Percentiles rank a stretch among this genome's conserved stretches.
phyloP scores from a whole-genome alignment of 2,797 vertebrate species.

The Labeo calbasu region DNA sequence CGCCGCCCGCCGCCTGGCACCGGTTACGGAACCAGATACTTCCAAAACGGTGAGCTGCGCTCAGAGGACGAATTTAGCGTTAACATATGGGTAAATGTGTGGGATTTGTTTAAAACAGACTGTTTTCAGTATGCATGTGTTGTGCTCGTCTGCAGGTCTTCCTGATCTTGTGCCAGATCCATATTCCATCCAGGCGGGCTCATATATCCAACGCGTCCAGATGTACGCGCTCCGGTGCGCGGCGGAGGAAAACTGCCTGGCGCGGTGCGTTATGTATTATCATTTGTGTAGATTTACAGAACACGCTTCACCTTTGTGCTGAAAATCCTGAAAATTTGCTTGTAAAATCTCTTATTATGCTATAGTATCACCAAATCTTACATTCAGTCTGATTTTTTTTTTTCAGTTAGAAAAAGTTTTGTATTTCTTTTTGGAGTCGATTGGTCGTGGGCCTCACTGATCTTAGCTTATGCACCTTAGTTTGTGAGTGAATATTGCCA shows the following conservation, averaged over 20 bases:
- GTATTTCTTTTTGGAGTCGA: too few species aligned
- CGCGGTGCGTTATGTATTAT: slow-evolving; percentile 73
- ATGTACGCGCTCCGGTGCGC: slow-evolving; percentile 86
- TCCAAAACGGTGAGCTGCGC: slow-evolving; percentile 79
- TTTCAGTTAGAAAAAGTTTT: too few species aligned
- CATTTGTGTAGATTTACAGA: neutral
- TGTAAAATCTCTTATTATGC: too few species aligned
- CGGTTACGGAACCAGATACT: slow-evolving; percentile 79
- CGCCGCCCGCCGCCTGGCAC: slow-evolving; percentile 72
- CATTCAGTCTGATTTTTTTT: too few species aligned
- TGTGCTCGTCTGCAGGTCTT: slow-evolving; percentile 72
- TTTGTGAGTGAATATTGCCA: neutral
- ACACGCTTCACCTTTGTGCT: neutral
- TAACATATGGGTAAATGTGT: neutral
- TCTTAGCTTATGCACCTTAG: neutral
- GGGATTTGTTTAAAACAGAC: neutral
- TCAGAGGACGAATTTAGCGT: neutral
- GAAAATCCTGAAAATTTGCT: neutral
- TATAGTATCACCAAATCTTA: too few species aligned
- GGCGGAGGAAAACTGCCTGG: slow-evolving; percentile 86
- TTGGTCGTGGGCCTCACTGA: too few species aligned
- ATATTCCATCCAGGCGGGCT: slow-evolving; percentile 83
- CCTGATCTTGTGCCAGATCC: slow-evolving; percentile 86
- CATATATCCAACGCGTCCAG: slow-evolving; percentile 84
- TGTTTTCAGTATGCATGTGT: neutral